These are phyloP conservation scores for Rhagophthalmus giganteus DNA, from an alignment of 2,888 invertebrate genomes.

Conservation along the genomic window DNA sequence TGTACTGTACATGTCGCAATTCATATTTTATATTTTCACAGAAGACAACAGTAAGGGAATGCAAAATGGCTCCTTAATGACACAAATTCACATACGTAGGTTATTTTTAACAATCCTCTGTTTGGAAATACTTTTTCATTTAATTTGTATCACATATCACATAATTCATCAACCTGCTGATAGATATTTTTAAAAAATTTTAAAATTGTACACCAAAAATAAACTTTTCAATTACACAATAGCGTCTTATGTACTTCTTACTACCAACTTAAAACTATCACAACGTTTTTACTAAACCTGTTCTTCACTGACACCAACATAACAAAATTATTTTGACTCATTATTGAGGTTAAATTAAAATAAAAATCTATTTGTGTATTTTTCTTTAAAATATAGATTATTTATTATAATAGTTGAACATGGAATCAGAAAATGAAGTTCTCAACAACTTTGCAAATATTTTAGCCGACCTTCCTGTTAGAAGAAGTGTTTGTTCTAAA, in stretches of 20 bases:
- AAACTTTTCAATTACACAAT: constrained; percentile 11
- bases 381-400: too few species aligned
- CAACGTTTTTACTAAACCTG: not conserved
- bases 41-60: constrained; percentile 17
- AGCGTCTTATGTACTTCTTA: constrained; percentile 6
- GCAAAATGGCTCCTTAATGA: constrained; percentile 55
- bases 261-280: constrained; percentile 1
- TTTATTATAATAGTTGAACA: too few species aligned
- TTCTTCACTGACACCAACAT: not conserved
- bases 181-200: not conserved
- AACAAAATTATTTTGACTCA: not conserved
- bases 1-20: constrained; percentile 35
- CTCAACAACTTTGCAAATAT: constrained; percentile 76
- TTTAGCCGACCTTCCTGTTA: constrained; percentile 74
- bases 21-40: not conserved
- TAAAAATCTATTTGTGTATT: not conserved
- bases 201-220: not conserved
- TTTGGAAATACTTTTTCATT: too few species aligned
- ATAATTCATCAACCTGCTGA: not conserved
- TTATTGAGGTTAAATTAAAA: not conserved
- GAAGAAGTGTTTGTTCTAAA: constrained; percentile 69
- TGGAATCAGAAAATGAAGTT: constrained; percentile 51
- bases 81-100: constrained; percentile 38
- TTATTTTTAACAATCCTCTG: constrained; percentile 17
- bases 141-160: constrained; percentile 3